Evolutionary conservation across 2,888 invertebrate species (phyloP).

Genomic region (Sminthurinus aureus): DNA sequence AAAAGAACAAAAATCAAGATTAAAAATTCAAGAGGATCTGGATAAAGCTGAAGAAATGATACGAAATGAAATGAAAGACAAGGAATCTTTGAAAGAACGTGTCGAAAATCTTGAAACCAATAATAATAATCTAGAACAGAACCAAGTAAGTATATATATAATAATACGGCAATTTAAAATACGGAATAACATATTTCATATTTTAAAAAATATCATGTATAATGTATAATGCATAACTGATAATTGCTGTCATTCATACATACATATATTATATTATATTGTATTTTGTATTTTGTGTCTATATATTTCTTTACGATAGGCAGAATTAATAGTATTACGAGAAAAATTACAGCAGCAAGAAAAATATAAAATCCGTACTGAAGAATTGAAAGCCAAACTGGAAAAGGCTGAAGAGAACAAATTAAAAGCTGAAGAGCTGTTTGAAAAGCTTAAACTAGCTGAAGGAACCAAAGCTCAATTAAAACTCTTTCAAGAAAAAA

Average conservation of each 20-base stretch:
- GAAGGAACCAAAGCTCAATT: not conserved
- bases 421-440: not conserved
- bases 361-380: not conserved
- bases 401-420: conserved; percentile 21
- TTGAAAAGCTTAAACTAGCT: conserved; percentile 15
- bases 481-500: not conserved
- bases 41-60: not conserved
- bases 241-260: too few relatives aligned
- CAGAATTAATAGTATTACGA: conserved; percentile 1
- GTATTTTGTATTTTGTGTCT: not conserved
- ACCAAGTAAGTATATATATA: conserved; percentile 7
- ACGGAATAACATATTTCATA: too few relatives aligned
- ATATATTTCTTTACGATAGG: not conserved
- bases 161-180: too few relatives aligned
- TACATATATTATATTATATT: not conserved
- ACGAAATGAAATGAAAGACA: not conserved
- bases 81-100: not conserved
- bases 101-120: not conserved
- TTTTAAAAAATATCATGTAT: conserved; percentile 2
- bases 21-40: conserved; percentile 25
- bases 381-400: conserved; percentile 13
- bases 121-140: conserved; percentile 9
- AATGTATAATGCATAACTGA: too few relatives aligned
- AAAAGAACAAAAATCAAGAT: not conserved
- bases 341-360: conserved; percentile 10